Evolutionary conservation across 2,888 invertebrate species (phyloP), one percentile per base, ranked within the genome.

Genomic region (Parascotia fuliginaria): DNA sequence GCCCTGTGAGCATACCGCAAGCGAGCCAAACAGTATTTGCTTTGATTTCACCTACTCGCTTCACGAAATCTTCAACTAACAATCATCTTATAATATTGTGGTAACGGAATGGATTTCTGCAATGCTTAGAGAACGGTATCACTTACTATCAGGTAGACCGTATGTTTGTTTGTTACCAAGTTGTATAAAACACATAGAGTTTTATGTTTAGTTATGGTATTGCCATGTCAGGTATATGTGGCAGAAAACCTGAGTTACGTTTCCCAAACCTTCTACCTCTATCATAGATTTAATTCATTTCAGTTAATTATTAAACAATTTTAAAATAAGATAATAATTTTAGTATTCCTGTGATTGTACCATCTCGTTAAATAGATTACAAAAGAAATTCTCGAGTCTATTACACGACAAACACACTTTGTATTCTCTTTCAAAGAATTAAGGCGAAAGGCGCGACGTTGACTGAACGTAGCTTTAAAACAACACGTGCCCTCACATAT

Each of bases 1-100:
- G 37, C 50, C 51, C 51, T 58, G 22, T 6, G 2, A 11, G 9
- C 38, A 19, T 38, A 38, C 38, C 44, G 31, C 24, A 38, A 22
- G 45, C 49, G 41, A 50, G 22, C 45, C 42, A 64, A 55, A 32
- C 38, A 38, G 50, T 68, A 56, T 73, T 75, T 70, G 59, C 67
- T 72, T 73, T 75, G 75, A 71, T 73, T 71, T 70, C 55, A 63
- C 54, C 48, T 52, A 37, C 53, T 49, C 38, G 39, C 60, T 43
- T 34, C 38, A 38, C 42, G 49, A 46, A 58, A 62, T 59, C 63
- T 57, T 65, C 46, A 55, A 60, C 43, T 51, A 42, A 52, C 51
- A 45, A 45, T 52, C 52, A 55, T 50, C 45, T 52, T 29, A 40
- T 34, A 29, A 13, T 31, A 31, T 34, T 31, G 31, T 16, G 36